Evolutionary conservation across 2,888 invertebrate genomes (phyloP).

Genomic region (Diarsia dahlii): DNA sequence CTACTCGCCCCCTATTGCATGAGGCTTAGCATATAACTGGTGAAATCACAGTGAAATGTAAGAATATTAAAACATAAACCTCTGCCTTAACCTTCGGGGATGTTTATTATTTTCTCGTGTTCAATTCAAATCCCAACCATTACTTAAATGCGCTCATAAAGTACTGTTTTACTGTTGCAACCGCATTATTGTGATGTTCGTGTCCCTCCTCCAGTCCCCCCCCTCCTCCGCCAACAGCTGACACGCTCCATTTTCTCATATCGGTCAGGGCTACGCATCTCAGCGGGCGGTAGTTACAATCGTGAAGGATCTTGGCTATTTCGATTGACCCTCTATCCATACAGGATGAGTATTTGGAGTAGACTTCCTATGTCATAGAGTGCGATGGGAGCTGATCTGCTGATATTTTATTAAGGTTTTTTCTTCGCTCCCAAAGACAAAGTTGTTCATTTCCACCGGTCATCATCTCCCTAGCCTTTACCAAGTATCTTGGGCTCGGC

Average conservation of each 20-base stretch:
- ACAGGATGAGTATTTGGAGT: too few species aligned
- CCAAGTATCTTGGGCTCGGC: too few species aligned
- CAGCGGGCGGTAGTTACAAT: slow-evolving; percentile 6
- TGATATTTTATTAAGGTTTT: not conserved
- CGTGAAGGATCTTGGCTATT: not conserved
- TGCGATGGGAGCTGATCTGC: not conserved
- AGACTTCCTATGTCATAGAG: too few species aligned
- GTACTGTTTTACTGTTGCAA: slow-evolving; percentile 7
- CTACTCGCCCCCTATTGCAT: too few species aligned
- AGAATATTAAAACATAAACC: too few species aligned
- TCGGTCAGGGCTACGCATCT: slow-evolving; percentile 48
- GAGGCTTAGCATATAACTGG: too few species aligned
- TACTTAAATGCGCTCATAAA: not conserved
- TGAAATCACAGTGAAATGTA: too few species aligned
- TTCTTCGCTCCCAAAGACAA: not conserved
- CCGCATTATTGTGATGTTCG: not conserved
- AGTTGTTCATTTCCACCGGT: not conserved
- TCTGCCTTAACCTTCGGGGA: too few species aligned
- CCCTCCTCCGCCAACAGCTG: not conserved
- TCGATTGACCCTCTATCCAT: not conserved
- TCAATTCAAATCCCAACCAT: not conserved
- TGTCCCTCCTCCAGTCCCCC: too few species aligned
- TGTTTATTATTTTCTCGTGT: not conserved
- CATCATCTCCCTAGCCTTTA: too few species aligned
- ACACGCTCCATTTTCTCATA: slow-evolving; percentile 32